Conservation (phyloP, 2,113 vertebrate genomes). For the Nannospalax galili region DNA sequence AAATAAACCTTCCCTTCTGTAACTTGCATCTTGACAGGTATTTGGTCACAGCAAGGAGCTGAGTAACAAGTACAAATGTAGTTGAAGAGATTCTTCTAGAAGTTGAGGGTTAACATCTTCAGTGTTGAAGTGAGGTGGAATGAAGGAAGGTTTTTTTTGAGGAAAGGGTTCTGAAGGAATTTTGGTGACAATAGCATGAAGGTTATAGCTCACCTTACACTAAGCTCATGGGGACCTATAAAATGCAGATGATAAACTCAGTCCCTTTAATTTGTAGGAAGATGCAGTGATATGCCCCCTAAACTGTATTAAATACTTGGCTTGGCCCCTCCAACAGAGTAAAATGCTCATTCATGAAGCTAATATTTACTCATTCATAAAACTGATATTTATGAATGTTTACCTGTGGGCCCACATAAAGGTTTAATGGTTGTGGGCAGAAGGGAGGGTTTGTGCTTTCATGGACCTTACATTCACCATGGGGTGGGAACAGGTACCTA, state of each 20-base stretch:
- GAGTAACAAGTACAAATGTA: neutral
- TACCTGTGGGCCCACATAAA: neutral
- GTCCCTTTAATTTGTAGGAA: neutral
- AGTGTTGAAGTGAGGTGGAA: neutral
- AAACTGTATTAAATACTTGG: neutral
- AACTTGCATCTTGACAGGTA: neutral
- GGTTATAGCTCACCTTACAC: neutral
- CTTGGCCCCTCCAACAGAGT: neutral
- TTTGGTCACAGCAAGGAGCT: neutral
- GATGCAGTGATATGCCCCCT: neutral
- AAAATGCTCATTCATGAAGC: neutral
- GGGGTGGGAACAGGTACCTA: neutral
- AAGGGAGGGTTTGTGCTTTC: slow-evolving; percentile 1
- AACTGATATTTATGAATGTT: neutral
- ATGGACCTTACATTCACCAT: neutral
- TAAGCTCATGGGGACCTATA: neutral
- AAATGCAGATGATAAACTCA: neutral
- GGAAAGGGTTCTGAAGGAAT: slow-evolving; percentile 12
- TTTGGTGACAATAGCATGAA: neutral
- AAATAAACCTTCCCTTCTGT: neutral
- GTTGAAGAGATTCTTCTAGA: neutral
- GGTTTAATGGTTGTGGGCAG: neutral
- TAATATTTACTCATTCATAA: neutral
- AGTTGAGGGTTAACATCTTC: neutral
- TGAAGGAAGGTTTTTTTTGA: neutral